These are phyloP conservation scores for Alfaro cultratus DNA, from an alignment of 2,797 vertebrate genomes.

Conservation along the genomic window DNA sequence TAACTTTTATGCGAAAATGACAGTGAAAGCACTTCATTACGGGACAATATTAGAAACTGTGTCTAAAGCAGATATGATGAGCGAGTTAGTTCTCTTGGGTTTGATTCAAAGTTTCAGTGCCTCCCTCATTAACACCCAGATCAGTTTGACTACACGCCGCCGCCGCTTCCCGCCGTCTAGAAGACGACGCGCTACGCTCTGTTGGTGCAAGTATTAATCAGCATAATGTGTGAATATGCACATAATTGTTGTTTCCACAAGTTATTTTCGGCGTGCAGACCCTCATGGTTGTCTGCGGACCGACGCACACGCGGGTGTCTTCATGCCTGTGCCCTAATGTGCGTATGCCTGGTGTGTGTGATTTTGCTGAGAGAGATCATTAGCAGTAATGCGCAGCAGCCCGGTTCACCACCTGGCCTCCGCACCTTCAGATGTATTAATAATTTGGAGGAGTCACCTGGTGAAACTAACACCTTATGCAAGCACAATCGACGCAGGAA, in stretches of 20 bases:
- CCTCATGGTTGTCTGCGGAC: not conserved
- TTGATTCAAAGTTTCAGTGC: conserved; percentile 29
- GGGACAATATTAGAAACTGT: conserved; percentile 30
- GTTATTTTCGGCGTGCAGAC: not conserved
- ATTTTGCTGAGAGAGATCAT: conserved; percentile 54
- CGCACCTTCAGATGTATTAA: conserved; percentile 51
- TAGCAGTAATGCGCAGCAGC: conserved; percentile 52
- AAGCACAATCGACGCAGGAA: conserved; percentile 43
- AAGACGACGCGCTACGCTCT: not conserved
- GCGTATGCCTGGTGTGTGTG: conserved; percentile 9
- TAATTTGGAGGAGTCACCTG: conserved; percentile 63
- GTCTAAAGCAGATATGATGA: conserved; percentile 33
- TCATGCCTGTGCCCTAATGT: not conserved
- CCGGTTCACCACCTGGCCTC: conserved; percentile 49
- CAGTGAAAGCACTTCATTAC: conserved; percentile 5
- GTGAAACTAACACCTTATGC: conserved; percentile 55
- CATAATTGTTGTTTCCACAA: not conserved
- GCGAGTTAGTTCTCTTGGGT: conserved; percentile 38
- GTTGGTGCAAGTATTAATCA: not conserved
- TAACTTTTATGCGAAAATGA: not conserved
- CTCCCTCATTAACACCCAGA: conserved; percentile 45
- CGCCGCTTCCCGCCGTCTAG: not conserved
- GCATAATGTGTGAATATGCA: conserved; percentile 2
- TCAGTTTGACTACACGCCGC: conserved; percentile 19
- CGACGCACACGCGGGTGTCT: not conserved